These are phyloP conservation scores for Enchytraeus crypticus DNA, from an alignment of 2,888 invertebrate genomes.

Conservation along the genomic window DNA sequence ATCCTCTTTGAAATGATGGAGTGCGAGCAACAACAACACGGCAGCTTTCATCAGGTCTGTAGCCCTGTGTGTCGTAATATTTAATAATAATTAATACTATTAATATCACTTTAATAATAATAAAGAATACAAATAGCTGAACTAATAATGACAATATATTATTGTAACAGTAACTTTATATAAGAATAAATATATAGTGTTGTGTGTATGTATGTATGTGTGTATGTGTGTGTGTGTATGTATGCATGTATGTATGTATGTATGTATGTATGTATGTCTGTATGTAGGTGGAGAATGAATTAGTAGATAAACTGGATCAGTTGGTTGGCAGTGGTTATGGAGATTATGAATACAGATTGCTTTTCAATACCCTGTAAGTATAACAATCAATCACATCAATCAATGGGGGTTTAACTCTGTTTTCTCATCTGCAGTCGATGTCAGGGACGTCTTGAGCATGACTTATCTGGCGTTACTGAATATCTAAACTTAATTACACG, in stretches of 20 bases:
- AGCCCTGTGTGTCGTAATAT: background rate
- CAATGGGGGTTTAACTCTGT: too few relatives aligned
- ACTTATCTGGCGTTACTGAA: too few relatives aligned
- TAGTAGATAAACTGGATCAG: conserved; percentile 86
- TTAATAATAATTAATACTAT: background rate
- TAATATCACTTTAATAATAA: background rate
- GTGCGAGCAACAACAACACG: conserved; percentile 71
- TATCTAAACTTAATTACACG: too few relatives aligned
- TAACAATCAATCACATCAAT: too few relatives aligned
- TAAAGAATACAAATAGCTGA: background rate
- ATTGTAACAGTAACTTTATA: background rate
- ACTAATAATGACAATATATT: background rate
- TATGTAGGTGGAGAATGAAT: conserved; percentile 81
- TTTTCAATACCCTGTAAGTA: conserved; percentile 93
- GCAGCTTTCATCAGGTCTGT: conserved; percentile 67
- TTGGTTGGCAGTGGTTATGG: conserved; percentile 86
- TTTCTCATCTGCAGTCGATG: too few relatives aligned
- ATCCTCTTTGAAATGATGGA: conserved; percentile 94
- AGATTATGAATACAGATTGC: conserved; percentile 79
- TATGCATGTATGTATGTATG: too few relatives aligned
- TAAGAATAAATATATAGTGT: background rate
- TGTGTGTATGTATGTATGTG: background rate
- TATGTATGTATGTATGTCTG: background rate
- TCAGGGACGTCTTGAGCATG: too few relatives aligned
- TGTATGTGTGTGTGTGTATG: too few relatives aligned